Conservation (phyloP, 2,888 invertebrate genomes). For the Scaeva pyrastri region DNA sequence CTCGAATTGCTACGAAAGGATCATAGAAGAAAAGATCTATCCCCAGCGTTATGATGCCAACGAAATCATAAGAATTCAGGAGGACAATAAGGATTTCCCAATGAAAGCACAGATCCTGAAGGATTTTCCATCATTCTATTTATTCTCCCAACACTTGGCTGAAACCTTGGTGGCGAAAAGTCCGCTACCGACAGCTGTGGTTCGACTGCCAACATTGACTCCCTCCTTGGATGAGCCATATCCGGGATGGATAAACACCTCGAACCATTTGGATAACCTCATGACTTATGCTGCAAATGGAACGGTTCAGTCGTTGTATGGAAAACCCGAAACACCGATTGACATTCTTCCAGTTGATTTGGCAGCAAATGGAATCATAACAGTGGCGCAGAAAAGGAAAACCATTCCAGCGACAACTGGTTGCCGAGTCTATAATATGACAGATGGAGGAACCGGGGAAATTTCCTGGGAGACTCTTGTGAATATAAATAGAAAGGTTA, state of each 20-base stretch:
- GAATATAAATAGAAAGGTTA: slow-evolving; percentile 57
- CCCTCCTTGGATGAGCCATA: slow-evolving; percentile 62
- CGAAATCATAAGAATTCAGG: slow-evolving; percentile 53
- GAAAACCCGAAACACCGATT: slow-evolving; percentile 42
- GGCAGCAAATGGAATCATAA: slow-evolving; percentile 65
- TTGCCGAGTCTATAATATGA: slow-evolving; percentile 53
- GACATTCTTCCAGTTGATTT: slow-evolving; percentile 65
- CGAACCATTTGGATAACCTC: slow-evolving; percentile 67
- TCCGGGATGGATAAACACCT: slow-evolving; percentile 63
- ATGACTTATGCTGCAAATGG: slow-evolving; percentile 57
- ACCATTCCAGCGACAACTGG: background rate
- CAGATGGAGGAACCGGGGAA: slow-evolving; percentile 55
- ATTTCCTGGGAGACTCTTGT: slow-evolving; percentile 56
- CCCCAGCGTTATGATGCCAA: slow-evolving; percentile 46
- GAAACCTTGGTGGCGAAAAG: slow-evolving; percentile 57
- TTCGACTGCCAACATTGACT: slow-evolving; percentile 55
- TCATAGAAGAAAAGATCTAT: slow-evolving; percentile 58
- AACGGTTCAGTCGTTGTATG: slow-evolving; percentile 57
- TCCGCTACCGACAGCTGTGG: slow-evolving; percentile 40
- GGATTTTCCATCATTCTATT: slow-evolving; percentile 57
- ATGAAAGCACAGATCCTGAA: slow-evolving; percentile 37
- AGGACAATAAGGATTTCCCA: slow-evolving; percentile 40
- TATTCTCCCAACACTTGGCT: slow-evolving; percentile 63
- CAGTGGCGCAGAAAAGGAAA: slow-evolving; percentile 52
- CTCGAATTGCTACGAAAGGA: slow-evolving; percentile 66